Base-by-base conservation (phyloP, 92 coral and sea anemone species). In the Scolanthus callimorphus region DNA sequence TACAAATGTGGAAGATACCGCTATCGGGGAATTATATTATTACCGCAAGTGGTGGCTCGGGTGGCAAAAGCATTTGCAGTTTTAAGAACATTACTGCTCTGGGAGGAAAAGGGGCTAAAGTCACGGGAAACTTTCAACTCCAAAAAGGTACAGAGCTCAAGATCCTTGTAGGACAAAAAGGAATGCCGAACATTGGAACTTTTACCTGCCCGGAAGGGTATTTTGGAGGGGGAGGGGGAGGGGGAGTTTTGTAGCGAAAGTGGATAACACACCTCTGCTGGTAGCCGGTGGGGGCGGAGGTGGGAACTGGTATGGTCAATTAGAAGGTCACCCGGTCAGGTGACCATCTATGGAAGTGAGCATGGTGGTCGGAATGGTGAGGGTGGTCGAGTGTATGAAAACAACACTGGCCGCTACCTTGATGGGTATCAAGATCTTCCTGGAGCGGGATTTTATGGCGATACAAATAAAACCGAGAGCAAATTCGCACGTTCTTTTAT, bases 241-340 rank as follows among this genome's bases (percentile, higher is more conserved):
- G 10, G 96, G 90, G 57, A 84, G 76, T 11, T 88, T 88, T 64
- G 90, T 88, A 3, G 74, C 86, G 1, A 45, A 44, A 4, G 31
- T 20, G n/a, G 78, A 87, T 59, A 65, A 74, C 29, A 78, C 70
- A 0, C 80, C 77, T 20, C 39, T 87, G 26, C 31, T 87, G 17
- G 60, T 87, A 39, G 90, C 96, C 46, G 96, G 90, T 31, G 90
- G 96, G 39, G 96, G 96, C 2, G 96, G 96, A 13, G 96, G 96
- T 22, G 96, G 96, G 23, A n/a, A n/a, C n/a, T n/a, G n/a, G n/a
- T n/a, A n/a, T n/a, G 81, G 90, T 0, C 51, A 29, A 23, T 34
- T 39, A 15, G n/a, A n/a, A n/a, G 90, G 11, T 90, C 83, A 45
- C 83, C 90, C 12, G 96, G 96, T 25, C 96, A 87, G 71, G 70